These are phyloP conservation scores for Podarcis lilfordi DNA, from an alignment of 2,797 vertebrate species.

Conservation along the genomic window DNA sequence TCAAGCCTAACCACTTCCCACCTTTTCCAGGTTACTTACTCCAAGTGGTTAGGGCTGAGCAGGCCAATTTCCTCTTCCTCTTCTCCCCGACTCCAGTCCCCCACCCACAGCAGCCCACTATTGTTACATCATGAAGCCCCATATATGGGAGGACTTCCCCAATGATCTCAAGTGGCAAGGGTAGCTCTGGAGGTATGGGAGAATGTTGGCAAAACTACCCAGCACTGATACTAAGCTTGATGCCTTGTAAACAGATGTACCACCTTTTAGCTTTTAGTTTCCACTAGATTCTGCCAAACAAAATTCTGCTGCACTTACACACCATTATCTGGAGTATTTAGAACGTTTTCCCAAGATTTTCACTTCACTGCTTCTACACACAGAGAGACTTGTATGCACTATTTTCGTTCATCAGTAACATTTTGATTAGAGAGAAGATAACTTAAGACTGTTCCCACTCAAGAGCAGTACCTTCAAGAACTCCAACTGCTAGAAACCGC, in stretches of 20 bases:
- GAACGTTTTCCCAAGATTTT: background rate
- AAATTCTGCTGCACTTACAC: background rate
- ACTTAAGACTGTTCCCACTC: background rate
- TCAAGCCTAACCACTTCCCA: background rate
- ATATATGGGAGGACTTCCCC: background rate
- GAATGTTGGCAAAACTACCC: background rate
- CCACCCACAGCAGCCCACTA: background rate
- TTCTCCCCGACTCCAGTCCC: background rate
- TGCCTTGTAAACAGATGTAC: background rate
- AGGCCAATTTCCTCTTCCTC: background rate
- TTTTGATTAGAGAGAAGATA: background rate
- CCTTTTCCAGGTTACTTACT: background rate
- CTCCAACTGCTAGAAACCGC: conserved; percentile 93
- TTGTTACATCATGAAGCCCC: background rate
- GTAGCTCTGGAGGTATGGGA: background rate
- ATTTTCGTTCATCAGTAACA: background rate
- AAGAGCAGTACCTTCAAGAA: conserved; percentile 89
- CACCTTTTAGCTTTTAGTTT: background rate
- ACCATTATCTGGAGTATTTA: background rate
- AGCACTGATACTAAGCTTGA: background rate
- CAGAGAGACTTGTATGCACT: background rate
- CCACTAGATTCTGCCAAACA: background rate
- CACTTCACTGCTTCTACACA: background rate
- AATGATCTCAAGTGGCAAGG: background rate
- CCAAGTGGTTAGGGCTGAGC: background rate